Percentiles rank a stretch among this genome's conserved stretches.
Conservation (phyloP, 2,888 invertebrate species). For the Hypolimnas misippus region DNA sequence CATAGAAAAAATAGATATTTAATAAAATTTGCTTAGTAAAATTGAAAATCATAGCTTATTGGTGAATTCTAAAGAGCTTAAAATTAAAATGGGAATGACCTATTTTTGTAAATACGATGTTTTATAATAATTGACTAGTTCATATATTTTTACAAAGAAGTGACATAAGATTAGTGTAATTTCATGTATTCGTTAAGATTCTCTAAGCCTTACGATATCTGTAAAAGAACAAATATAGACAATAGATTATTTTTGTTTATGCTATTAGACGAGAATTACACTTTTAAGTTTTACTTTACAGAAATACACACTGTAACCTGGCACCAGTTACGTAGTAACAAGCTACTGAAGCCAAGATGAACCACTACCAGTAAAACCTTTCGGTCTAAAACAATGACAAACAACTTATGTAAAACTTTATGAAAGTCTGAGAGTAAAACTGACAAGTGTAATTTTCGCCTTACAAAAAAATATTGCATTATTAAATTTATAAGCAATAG, state of each 20-base stretch:
- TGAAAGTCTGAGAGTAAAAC: too few relatives aligned
- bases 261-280: not conserved
- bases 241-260: conserved; percentile 4
- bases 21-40: not conserved
- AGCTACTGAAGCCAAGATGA: too few relatives aligned
- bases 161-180: conserved; percentile 26
- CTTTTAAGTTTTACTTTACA: too few relatives aligned
- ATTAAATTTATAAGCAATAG: not conserved
- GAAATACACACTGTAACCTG: too few relatives aligned
- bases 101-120: conserved; percentile 45
- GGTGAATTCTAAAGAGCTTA: conserved; percentile 32
- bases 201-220: not conserved
- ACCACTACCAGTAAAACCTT: too few relatives aligned
- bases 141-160: conserved; percentile 46
- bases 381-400: too few relatives aligned
- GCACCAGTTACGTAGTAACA: too few relatives aligned
- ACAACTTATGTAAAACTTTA: too few relatives aligned
- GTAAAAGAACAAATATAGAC: conserved; percentile 11
- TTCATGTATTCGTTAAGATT: conserved; percentile 5
- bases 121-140: conserved; percentile 46
- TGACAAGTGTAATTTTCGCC: too few relatives aligned
- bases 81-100: conserved; percentile 30
- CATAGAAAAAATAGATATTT: not conserved
- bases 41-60: not conserved
- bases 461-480: too few relatives aligned